Base-by-base conservation (phyloP, 2,113 vertebrate genomes). In the Turnix velox region DNA sequence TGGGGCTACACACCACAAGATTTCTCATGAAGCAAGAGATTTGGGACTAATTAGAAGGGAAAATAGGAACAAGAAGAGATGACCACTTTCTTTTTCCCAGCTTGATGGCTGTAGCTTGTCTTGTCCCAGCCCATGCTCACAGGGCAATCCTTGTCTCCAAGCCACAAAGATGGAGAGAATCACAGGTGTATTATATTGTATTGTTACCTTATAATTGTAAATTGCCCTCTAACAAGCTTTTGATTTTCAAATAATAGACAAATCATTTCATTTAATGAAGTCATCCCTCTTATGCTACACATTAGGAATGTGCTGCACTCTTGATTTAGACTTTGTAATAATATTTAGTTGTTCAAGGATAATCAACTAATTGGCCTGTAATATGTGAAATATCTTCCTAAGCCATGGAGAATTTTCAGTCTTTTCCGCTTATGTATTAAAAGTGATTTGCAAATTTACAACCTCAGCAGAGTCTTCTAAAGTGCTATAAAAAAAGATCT, bases 311-410 rank as follows among this genome's bases (percentile, higher is more conserved):
- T 58, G 25, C 30, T 4, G 9, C 42, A 63, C 19, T 8, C 40
- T 66, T 73, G 66, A 57, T 45, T 83, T 40, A 48, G 37, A 52
- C 79, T 79, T 91, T 83, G 19, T 73, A 65, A n/a, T 61, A 80
- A 49, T 89, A 69, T 81, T 72, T 68, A 61, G 10, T 33, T 68
- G 27, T 63, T 79, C 31, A 49, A 66, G 18, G 76, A 4, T 31
- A 25, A 73, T 72, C 33, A 12, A 16, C 4, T 55, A 87, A 79
- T 37, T 90, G 27, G 4, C 43, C 37, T 48, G 15, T 52, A 75
- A 43, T 59, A 75, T 23, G 28, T 2, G 15, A 65, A 40, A 28
- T 52, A 86, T 75, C 40, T 91, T 87, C 31, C 8, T 22, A 45
- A 78, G 19, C 18, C 18, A 45, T 37, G 11, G 46, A 68, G 31